These are phyloP conservation scores for Apis cerana DNA, from an alignment of 1,140 invertebrate genomes.

Conservation along the genomic window DNA sequence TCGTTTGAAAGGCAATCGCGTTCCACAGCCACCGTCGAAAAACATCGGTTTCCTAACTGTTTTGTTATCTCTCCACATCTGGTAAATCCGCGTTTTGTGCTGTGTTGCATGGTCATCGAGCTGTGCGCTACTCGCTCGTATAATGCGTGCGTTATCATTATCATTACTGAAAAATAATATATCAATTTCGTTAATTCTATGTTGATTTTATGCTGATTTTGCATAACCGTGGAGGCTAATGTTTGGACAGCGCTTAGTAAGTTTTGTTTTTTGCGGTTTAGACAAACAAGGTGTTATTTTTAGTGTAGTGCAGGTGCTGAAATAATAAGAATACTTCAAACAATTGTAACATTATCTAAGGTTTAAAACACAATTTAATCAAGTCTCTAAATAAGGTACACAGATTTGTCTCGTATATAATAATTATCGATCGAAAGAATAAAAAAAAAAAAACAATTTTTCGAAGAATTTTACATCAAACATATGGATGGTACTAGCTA, in stretches of 20 bases:
- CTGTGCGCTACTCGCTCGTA: neutral
- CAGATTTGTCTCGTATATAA: too few species aligned
- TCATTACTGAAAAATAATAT: neutral
- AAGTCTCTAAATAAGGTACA: too few species aligned
- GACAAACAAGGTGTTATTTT: neutral
- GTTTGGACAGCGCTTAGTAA: neutral
- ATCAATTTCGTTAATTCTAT: neutral
- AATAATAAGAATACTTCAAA: neutral
- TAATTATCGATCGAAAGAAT: neutral
- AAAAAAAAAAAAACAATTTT: neutral
- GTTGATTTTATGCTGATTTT: neutral
- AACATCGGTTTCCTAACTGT: conserved; percentile 21
- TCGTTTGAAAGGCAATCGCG: conserved; percentile 17
- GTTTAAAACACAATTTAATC: neutral
- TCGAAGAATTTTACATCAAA: neutral
- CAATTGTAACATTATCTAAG: too few species aligned
- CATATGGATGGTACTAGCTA: neutral
- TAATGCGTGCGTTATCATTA: neutral
- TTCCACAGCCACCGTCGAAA: neutral
- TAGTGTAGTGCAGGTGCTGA: neutral
- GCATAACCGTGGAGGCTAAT: too few species aligned
- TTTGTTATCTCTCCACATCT: conserved; percentile 30
- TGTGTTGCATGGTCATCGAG: neutral
- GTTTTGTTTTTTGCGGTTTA: neutral
- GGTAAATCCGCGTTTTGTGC: neutral